phyloP scores from a whole-genome alignment of 2,888 invertebrate genomes.

The Sarcophaga carnaria region DNA sequence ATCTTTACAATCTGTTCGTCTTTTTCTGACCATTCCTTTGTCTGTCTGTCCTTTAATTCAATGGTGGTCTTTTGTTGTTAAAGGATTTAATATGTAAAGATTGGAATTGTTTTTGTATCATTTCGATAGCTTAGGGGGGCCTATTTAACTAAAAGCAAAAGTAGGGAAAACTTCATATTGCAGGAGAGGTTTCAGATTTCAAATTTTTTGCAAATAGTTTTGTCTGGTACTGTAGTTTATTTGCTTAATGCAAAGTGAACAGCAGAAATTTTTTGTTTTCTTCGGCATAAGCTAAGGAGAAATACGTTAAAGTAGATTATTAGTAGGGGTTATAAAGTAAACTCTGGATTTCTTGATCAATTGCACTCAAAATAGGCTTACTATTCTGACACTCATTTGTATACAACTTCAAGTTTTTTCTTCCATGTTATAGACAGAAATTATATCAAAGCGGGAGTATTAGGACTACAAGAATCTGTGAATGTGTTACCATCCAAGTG shows the following conservation, averaged over 20 bases:
- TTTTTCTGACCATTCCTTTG: not conserved
- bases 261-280: not conserved
- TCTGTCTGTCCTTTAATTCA: conserved; percentile 22
- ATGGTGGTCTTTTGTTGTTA: conserved; percentile 50
- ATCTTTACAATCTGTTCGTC: conserved; percentile 15
- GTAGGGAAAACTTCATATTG: conserved; percentile 8
- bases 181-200: conserved; percentile 45
- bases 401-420: too few species aligned
- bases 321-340: too few species aligned
- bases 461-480: too few species aligned
- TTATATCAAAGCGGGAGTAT: too few species aligned
- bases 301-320: too few species aligned
- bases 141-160: conserved; percentile 6
- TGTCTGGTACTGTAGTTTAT: not conserved
- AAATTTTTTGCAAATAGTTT: conserved; percentile 18
- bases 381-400: too few species aligned
- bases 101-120: not conserved
- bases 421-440: too few species aligned
- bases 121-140: not conserved
- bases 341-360: too few species aligned
- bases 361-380: too few species aligned
- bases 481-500: too few species aligned
- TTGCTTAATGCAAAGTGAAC: not conserved
- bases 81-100: conserved; percentile 39
- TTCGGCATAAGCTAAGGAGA: too few species aligned